Base-by-base conservation (phyloP, 2,797 vertebrate species). In the Lithobates pipiens region DNA sequence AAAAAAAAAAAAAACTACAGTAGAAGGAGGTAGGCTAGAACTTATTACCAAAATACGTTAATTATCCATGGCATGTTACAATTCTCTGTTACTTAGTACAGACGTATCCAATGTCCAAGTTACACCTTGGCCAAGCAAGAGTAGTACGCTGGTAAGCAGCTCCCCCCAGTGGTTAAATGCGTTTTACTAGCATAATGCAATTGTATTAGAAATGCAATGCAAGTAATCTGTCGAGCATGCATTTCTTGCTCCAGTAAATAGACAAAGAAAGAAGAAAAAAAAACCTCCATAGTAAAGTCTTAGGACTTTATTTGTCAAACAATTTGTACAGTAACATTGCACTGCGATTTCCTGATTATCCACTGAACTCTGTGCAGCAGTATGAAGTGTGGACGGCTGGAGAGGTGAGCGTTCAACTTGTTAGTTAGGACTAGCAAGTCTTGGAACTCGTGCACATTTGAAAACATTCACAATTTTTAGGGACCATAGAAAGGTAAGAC, bases 381-480 rank as follows among this genome's bases (percentile, higher is more conserved):
- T 74, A 54, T 63, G 57, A 77, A 7, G 42, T 76, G 73, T 34
- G 74, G 67, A 78, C 44, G 73, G 78, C 34, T n/a, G 63, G 63
- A 34, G 63, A 77, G 23, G 75, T 13, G 75, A 75, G 29, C 27
- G 46, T 44, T 71, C 25, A 32, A 54, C 74, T 57, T 27, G 11
- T 76, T 39, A 72, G 54, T 61, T 70, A 29, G 72, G 80, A 73
- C 42, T 50, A 46, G 67, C 25, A 81, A 78, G 10, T 73, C 44
- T 73, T 39, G 57, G 34, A 46, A 86, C n/a, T 34, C 42, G 8
- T 50, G 63, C 75, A 68, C 57, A 63, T 73, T 75, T 83, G 50
- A 77, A 82, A 75, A 78, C 80, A 86, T 86, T 86, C 85, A 86
- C 85, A 83, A 77, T 86, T 82, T 86, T 86, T 21, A 78, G 85